These are phyloP conservation scores for Rhinoderma darwinii DNA, from an alignment of 2,113 vertebrate genomes.

Conservation along the genomic window DNA sequence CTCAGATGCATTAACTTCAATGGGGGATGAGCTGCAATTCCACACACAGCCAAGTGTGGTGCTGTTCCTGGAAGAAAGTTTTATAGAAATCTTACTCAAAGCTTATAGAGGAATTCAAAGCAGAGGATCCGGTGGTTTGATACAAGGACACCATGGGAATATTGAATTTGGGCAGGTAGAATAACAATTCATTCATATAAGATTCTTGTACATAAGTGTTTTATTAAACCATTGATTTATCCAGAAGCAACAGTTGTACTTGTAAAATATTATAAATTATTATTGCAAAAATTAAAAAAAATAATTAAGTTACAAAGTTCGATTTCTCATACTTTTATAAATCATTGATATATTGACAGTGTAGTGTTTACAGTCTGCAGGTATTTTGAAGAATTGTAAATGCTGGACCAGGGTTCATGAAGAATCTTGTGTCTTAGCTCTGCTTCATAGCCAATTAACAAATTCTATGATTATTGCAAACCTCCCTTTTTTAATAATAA, in stretches of 20 bases:
- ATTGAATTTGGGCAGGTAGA: neutral
- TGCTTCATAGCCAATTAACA: neutral
- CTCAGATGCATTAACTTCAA: too few relatives aligned
- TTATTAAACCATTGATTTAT: neutral
- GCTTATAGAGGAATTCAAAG: too few relatives aligned
- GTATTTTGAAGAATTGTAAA: neutral
- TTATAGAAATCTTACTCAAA: too few relatives aligned
- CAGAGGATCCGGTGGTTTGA: too few relatives aligned
- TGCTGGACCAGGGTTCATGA: neutral
- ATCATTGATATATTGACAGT: neutral
- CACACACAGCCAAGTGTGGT: too few relatives aligned
- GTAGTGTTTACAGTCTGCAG: too few relatives aligned
- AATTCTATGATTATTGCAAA: neutral
- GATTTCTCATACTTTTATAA: neutral
- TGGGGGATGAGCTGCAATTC: too few relatives aligned
- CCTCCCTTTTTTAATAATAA: neutral
- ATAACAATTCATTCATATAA: neutral
- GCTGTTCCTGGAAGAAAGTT: too few relatives aligned
- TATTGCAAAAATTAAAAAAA: neutral
- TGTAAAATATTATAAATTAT: neutral
- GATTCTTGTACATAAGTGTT: neutral
- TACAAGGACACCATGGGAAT: too few relatives aligned
- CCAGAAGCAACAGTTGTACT: neutral
- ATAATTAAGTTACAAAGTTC: neutral
- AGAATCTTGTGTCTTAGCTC: neutral